A percentile compares a stretch with the other conserved stretches of the same genome.
phyloP scores from a whole-genome alignment of 2,888 invertebrate genomes.

The Thelaira solivaga region DNA sequence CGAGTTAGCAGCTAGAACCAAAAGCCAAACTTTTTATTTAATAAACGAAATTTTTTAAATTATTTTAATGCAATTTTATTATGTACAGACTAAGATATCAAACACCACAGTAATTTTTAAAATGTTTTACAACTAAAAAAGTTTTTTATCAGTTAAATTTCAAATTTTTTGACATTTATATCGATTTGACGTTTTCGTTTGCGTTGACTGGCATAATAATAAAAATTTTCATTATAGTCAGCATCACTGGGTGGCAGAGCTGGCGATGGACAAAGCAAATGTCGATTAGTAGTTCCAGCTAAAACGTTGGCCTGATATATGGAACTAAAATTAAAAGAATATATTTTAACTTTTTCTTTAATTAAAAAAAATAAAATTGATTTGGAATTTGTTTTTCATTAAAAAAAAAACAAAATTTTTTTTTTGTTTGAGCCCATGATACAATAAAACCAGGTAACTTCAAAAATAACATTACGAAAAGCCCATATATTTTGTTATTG shows the following conservation, averaged over 20 bases:
- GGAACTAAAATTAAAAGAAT: slow-evolving; percentile 50
- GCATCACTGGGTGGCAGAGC: slow-evolving; percentile 28
- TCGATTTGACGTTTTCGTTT: slow-evolving; percentile 68
- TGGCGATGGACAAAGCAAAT: slow-evolving; percentile 55
- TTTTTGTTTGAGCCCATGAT: too few relatives aligned
- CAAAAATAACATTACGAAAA: too few relatives aligned
- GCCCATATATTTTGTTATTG: too few relatives aligned
- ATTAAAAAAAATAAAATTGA: too few relatives aligned
- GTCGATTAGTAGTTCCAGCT: slow-evolving; percentile 45
- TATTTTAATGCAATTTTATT: neutral
- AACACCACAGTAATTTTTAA: slow-evolving; percentile 1
- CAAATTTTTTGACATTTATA: slow-evolving; percentile 70
- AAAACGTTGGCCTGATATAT: slow-evolving; percentile 63
- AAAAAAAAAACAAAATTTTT: too few relatives aligned
- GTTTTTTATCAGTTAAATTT: slow-evolving; percentile 63
- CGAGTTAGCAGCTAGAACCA: too few relatives aligned
- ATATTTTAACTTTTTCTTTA: too few relatives aligned
- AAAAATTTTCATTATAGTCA: slow-evolving; percentile 63
- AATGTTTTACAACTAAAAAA: neutral
- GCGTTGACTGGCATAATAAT: slow-evolving; percentile 66
- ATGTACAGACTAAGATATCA: neutral
- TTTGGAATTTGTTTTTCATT: too few relatives aligned
- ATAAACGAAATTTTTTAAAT: neutral
- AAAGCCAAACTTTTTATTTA: too few relatives aligned
- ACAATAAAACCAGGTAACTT: too few relatives aligned